Base-by-base conservation (phyloP, 92 coral and sea anemone genomes). In the Zoanthus sansibaricus region DNA sequence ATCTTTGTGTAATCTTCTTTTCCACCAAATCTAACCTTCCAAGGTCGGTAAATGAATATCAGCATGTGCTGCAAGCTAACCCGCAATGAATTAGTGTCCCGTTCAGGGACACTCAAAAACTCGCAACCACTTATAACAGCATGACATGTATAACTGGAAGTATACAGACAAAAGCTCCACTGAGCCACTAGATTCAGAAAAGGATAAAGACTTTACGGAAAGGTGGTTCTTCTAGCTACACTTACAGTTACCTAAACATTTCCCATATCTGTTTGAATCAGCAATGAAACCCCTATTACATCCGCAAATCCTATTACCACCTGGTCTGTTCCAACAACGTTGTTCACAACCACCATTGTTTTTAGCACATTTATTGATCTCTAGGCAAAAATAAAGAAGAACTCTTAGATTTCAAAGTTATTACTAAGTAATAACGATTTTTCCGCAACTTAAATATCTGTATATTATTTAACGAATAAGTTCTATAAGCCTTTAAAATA, bases 261-360 rank as follows among this genome's bases (percentile, higher is more conserved):
- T 77, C 52, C 3, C 42, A 33, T 33, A 33, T 1, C 3, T 33
- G 1, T 33, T 33, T 33, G 42, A 3, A 33, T 33, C 61, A 14
- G 68, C 68, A 16, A 9, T 52, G 45, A 21, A 55, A 54, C 82
- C 82, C 21, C 4, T 54, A 17, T 20, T 5, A 18, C 82, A 77
- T 6, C 82, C 82, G 55, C 82, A 77, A 32, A 52, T 10, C 66
- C 66, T 77, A 17, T 68, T 47, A 25, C 47, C 67, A n/a, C 82
- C 82, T 10, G 49, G 82, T 51, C 33, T 54, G 82, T 77, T 77
- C 9, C 31, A 54, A 14, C 82, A 77, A 21, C 62, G 82, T 21
- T 77, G 82, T 12, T 77, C 20, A 11, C 82, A 77, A 3, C 82
- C 82, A 32, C 82, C 82, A 33, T 77, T 77, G 46, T 77, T 55